Evolutionary conservation across 2,113 vertebrate species (phyloP).

Genomic region (Micronisus gabar): DNA sequence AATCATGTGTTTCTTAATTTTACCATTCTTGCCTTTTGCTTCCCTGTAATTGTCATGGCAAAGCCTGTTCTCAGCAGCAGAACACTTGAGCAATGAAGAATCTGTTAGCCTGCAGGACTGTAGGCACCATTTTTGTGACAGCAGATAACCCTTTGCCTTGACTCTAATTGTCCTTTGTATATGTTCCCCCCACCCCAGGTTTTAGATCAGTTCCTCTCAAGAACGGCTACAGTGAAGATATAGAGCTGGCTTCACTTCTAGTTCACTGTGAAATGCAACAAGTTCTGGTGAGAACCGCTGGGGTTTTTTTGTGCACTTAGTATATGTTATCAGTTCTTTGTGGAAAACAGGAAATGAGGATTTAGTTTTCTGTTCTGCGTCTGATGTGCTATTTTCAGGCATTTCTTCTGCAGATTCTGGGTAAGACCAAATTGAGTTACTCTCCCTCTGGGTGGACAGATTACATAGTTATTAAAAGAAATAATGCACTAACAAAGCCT

Average conservation of each 20-base stretch:
- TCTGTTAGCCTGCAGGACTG: not conserved
- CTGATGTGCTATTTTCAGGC: not conserved
- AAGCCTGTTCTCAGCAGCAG: not conserved
- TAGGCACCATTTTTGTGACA: not conserved
- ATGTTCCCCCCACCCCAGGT: conserved; percentile 65
- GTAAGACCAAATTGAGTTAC: not conserved
- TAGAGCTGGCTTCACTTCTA: conserved; percentile 91
- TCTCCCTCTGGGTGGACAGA: not conserved
- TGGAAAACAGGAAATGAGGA: not conserved
- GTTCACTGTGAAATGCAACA: conserved; percentile 84
- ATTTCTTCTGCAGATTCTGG: not conserved
- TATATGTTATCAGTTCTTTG: not conserved
- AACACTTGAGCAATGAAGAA: not conserved
- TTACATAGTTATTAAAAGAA: not conserved
- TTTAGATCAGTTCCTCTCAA: conserved; percentile 91
- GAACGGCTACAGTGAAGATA: conserved; percentile 88
- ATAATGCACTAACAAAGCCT: not conserved
- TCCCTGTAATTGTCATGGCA: not conserved
- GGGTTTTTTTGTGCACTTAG: not conserved
- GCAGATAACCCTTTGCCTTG: not conserved
- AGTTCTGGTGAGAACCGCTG: conserved; percentile 80
- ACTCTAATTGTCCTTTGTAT: not conserved
- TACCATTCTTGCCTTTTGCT: not conserved
- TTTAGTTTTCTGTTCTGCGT: not conserved
- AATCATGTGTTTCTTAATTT: not conserved